phyloP scores from a whole-genome alignment of 2,797 vertebrate genomes.

The Psittacula derbiana region DNA sequence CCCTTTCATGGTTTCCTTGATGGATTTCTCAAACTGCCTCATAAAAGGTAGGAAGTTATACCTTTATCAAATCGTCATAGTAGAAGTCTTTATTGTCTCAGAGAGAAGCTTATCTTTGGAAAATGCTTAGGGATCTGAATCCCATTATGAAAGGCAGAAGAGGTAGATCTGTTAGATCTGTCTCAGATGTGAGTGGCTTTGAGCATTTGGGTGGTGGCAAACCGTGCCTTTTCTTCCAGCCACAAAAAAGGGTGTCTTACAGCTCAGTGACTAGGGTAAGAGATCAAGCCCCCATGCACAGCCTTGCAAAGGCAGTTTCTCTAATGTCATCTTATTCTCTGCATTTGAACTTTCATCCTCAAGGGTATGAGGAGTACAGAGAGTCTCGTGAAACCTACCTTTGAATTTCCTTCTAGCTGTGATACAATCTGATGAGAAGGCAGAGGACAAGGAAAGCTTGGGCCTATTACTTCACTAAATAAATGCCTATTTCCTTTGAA shows the following conservation, averaged over 20 bases:
- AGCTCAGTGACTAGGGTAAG: not conserved
- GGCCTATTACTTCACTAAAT: not conserved
- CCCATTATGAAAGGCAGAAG: not conserved
- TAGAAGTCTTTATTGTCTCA: not conserved
- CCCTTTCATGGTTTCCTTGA: not conserved
- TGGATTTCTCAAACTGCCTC: not conserved
- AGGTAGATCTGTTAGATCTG: not conserved
- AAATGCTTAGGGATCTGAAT: not conserved
- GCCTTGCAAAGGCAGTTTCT: not conserved
- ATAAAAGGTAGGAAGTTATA: not conserved
- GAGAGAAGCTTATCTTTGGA: not conserved
- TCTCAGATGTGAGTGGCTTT: not conserved
- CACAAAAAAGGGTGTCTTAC: not conserved
- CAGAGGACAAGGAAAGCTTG: not conserved
- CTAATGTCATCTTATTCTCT: not conserved
- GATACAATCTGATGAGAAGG: not conserved
- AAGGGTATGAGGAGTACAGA: not conserved
- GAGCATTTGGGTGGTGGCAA: constrained; percentile 3
- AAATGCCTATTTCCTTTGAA: not conserved
- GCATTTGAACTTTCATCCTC: not conserved
- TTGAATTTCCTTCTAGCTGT: constrained; percentile 6
- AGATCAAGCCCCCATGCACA: not conserved
- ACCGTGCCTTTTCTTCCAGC: not conserved
- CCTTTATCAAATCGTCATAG: not conserved
- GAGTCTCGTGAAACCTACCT: not conserved